Evolutionary conservation across 2,113 vertebrate genomes (phyloP).

Genomic region (Symphodus melops): DNA sequence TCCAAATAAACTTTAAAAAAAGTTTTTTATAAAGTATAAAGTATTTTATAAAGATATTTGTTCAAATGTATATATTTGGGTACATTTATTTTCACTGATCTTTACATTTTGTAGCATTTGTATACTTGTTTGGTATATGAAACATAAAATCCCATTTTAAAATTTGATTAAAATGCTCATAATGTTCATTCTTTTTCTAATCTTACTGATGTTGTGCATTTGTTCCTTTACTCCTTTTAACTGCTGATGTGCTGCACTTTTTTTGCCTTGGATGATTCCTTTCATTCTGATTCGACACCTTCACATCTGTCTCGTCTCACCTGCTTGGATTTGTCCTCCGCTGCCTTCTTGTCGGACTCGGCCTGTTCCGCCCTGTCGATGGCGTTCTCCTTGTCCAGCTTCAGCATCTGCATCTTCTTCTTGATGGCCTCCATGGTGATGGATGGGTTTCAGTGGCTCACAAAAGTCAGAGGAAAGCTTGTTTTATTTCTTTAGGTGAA

Average conservation of each 20-base stretch:
- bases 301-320: slow-evolving; percentile 75
- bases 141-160: too few species aligned
- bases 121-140: too few species aligned
- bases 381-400: slow-evolving; percentile 96
- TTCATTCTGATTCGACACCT: too few species aligned
- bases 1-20: too few species aligned
- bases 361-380: slow-evolving; percentile 94
- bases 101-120: too few species aligned
- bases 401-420: slow-evolving; percentile 99
- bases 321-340: slow-evolving; percentile 93
- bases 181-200: too few species aligned
- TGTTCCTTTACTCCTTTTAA: not conserved
- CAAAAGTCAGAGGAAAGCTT: not conserved
- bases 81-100: too few species aligned
- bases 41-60: too few species aligned
- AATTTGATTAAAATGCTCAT: not conserved
- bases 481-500: slow-evolving; percentile 1
- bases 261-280: not conserved
- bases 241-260: not conserved
- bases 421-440: slow-evolving; percentile 96
- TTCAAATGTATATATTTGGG: too few species aligned
- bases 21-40: too few species aligned
- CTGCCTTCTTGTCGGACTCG: slow-evolving; percentile 90
- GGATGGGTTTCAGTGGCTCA: slow-evolving; percentile 15
- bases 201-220: not conserved